Base-by-base conservation (phyloP, 2,888 invertebrate genomes). In the Eristalis tenax region DNA sequence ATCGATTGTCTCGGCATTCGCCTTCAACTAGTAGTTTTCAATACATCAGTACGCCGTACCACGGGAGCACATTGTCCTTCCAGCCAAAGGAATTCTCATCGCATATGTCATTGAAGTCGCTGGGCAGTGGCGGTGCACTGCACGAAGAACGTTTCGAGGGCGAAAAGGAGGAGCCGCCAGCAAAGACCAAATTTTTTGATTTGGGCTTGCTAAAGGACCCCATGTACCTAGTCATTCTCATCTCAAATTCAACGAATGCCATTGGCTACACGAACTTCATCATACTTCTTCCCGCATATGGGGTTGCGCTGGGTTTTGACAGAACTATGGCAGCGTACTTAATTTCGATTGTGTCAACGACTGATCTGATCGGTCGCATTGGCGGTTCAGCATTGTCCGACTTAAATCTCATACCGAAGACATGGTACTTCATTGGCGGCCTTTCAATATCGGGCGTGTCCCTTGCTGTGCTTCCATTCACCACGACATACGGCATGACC, bases 241-340 rank as follows among this genome's bases (percentile, higher is more conserved):
- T 97, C 90, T 97, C 97, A 0, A 97, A 97, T 90, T 97, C 96
- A 63, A 97, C 97, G 0, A 97, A 96, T 88, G 97, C 97, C 0
- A 96, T 97, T 69, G 96, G 97, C 83, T 97, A 97, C 90, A 97
- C 97, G 0, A 97, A 97, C 91, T 97, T 97, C 89, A 96, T 97
- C 1, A 97, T 97, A 69, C 91, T 97, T 22, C 94, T 97, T 23
- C 97, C 97, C 5, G 95, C 96, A 0, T 97, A 97, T 90, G 97
- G 97, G 0, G 92, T 95, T 6, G 94, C 95, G 32, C 93, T 96
- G 69, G 95, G 95, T 0, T 97, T 96, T 90, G 95, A 96, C 91
- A 96, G 96, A 90, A 94, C 95, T 0, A 93, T 94, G 75, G 96
- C 96, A 0, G 96, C 97, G 6, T 95, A 96, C 89, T 92, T 97